Percentiles rank a stretch among this genome's conserved stretches.
Conservation (phyloP, 2,113 vertebrate genomes). For the Gadus chalcogrammus region DNA sequence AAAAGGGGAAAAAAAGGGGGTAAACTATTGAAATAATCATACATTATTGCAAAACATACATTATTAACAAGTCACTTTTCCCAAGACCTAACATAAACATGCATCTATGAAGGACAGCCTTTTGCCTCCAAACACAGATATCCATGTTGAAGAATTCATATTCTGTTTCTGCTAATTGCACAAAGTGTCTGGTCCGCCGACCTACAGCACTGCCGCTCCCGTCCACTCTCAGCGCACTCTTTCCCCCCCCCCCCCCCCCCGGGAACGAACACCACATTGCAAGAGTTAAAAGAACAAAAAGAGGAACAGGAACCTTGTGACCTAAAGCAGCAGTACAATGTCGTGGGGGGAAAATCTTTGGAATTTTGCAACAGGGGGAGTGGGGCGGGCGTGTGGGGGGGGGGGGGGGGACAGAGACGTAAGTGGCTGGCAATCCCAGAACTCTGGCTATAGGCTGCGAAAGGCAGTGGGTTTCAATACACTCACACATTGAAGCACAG, state of each 20-base stretch:
- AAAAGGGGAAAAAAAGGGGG: conserved; percentile 46
- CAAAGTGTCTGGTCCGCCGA: conserved; percentile 57
- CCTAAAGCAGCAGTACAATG: conserved; percentile 74
- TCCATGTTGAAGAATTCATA: conserved; percentile 55
- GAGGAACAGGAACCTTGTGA: conserved; percentile 63
- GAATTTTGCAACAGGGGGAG: conserved; percentile 68
- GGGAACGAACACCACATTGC: conserved; percentile 61
- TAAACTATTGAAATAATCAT: conserved; percentile 74
- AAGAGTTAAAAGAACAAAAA: conserved; percentile 40
- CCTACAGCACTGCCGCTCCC: conserved; percentile 42
- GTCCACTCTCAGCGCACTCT: conserved; percentile 40
- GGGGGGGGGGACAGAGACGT: conserved; percentile 41
- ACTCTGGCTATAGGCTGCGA: conserved; percentile 68
- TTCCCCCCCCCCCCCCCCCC: conserved; percentile 12
- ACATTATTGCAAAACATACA: conserved; percentile 81
- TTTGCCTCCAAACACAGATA: conserved; percentile 62
- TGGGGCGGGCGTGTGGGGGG: background rate
- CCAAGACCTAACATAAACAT: conserved; percentile 75
- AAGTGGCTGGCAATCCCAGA: conserved; percentile 67
- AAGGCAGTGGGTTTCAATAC: conserved; percentile 79
- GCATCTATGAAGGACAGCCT: conserved; percentile 71
- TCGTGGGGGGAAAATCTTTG: conserved; percentile 75
- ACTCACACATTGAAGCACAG: conserved; percentile 75
- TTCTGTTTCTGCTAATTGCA: conserved; percentile 68
- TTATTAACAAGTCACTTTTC: conserved; percentile 77